phyloP scores from a whole-genome alignment of 2,113 vertebrate species.

The Tautogolabrus adspersus region DNA sequence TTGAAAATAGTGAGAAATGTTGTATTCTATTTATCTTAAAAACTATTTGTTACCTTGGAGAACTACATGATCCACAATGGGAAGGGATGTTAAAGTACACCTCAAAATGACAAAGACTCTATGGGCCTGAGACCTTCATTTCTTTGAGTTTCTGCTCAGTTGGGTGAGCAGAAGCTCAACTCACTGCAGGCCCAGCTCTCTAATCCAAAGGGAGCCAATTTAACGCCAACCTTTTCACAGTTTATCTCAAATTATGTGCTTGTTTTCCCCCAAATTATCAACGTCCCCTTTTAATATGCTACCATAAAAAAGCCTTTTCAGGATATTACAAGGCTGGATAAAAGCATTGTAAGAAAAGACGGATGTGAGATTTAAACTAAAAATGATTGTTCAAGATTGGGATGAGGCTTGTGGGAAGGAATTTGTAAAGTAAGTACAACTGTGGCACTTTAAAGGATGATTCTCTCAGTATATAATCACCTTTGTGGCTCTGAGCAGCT shows the following conservation, averaged over 20 bases:
- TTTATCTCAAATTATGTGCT: slow-evolving; percentile 10
- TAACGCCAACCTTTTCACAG: slow-evolving; percentile 13
- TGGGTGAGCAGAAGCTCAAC: not conserved
- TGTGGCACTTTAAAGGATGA: slow-evolving; percentile 5
- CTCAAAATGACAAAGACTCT: not conserved
- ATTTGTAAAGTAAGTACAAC: slow-evolving; percentile 34
- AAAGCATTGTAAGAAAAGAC: not conserved
- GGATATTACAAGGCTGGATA: not conserved
- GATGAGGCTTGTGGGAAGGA: not conserved
- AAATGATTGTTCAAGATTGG: not conserved
- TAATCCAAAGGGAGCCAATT: slow-evolving; percentile 38
- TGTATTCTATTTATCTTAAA: not conserved
- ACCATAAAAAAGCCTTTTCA: not conserved
- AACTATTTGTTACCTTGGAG: not conserved
- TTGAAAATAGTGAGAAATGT: not conserved
- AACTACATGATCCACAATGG: not conserved
- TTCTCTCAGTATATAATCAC: slow-evolving; percentile 39
- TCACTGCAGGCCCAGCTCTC: not conserved
- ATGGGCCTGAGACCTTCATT: not conserved
- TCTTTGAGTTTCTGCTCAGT: slow-evolving; percentile 5
- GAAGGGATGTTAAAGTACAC: not conserved
- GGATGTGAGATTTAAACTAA: not conserved
- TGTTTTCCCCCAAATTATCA: slow-evolving; percentile 16
- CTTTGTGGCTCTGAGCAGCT: slow-evolving; percentile 27
- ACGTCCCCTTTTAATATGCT: not conserved